Evolutionary conservation across 2,888 invertebrate species (phyloP).

Genomic region (Cataglyphis rosenhaueri): DNA sequence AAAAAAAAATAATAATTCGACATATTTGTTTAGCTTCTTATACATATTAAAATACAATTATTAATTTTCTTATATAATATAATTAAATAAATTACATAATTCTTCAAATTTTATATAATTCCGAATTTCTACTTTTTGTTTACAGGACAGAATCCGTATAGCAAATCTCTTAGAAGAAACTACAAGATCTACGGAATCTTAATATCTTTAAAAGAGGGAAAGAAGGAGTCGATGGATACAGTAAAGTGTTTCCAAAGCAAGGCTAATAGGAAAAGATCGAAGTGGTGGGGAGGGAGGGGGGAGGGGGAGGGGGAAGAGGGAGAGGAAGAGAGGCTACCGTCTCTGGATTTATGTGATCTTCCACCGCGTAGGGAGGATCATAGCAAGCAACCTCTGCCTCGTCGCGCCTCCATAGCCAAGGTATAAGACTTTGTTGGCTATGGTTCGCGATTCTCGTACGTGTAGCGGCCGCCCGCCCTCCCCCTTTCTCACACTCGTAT

Average conservation of each 20-base stretch:
- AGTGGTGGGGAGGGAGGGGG: neutral
- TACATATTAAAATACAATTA: neutral
- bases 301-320: constrained; percentile 6
- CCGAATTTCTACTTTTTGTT: neutral
- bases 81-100: neutral
- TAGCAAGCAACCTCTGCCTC: constrained; percentile 33
- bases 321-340: constrained; percentile 56
- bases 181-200: neutral
- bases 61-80: neutral
- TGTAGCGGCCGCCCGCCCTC: neutral
- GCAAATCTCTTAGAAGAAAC: neutral
- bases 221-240: constrained; percentile 11
- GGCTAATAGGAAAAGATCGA: constrained; percentile 47
- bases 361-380: constrained; percentile 62
- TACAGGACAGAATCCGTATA: neutral
- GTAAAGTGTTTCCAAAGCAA: constrained; percentile 26
- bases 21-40: neutral
- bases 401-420: constrained; percentile 18
- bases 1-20: neutral
- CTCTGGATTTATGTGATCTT: constrained; percentile 75
- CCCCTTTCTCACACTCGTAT: constrained; percentile 50
- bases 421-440: constrained; percentile 50
- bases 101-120: neutral
- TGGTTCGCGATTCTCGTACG: constrained; percentile 44
- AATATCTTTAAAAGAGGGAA: neutral